Evolutionary conservation across 2,888 invertebrate species (phyloP), one percentile per base, ranked within the genome.

Genomic region (Drosophila mettleri): DNA sequence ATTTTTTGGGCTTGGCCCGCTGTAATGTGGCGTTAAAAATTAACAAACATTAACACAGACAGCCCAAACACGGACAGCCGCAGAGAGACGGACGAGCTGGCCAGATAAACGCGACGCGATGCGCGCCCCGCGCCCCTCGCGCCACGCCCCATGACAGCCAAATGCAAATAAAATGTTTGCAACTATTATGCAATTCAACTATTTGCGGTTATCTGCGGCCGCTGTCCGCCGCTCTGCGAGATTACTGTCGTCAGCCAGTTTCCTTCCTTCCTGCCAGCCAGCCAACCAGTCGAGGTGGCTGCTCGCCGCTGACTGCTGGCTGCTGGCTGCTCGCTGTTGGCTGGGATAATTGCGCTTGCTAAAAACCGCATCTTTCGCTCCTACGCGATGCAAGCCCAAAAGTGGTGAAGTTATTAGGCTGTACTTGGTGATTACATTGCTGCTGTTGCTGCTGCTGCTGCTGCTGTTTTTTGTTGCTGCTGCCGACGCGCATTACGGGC

Each of bases 121-220:
- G n/a, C n/a, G n/a, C n/a, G n/a, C n/a, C n/a, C n/a, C n/a, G n/a
- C n/a, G n/a, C n/a, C n/a, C 57, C 24, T 2, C 16, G 22, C 24
- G 49, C 24, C 41, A 18, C 20, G 29, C 9, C 18, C 29, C 22
- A 33, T n/a, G n/a, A 14, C 22, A 31, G 48, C 36, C 33, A 74
- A 78, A 78, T 74, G 77, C 65, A 71, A 78, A 77, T 78, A 74
- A 77, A 77, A 78, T 74, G 74, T 78, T 78, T 78, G 70, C 78
- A 78, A 77, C 77, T 77, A 77, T 77, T 78, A 78, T 78, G 75
- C 75, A 78, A 78, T 75, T 79, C 68, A 79, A 79, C 78, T 69
- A 78, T 75, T 75, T 78, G 75, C 65, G 79, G 72, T 74, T 78
- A 74, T 78, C 71, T 78, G 63, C 48, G 29, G 48, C 18, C 52